Evolutionary conservation across 2,797 vertebrate genomes (phyloP).

Genomic region (Peromyscus nudipes): DNA sequence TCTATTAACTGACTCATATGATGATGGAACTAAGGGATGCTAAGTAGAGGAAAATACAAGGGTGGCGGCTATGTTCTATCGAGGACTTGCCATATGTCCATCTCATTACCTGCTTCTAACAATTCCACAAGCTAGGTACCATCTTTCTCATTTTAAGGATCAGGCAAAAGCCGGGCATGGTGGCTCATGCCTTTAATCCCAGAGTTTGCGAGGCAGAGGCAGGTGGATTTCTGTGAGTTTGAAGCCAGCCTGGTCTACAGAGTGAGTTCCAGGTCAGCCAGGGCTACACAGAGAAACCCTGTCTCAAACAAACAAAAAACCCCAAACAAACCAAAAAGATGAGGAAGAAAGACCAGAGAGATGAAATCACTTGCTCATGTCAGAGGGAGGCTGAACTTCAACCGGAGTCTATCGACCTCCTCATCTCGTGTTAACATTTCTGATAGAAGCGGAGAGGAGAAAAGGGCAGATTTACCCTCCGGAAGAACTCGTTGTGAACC

Average conservation of each 20-base stretch:
- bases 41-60: slow-evolving; percentile 11
- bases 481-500: slow-evolving; percentile 94
- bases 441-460: neutral
- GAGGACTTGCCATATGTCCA: neutral
- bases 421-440: neutral
- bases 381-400: slow-evolving; percentile 5
- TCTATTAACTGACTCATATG: neutral
- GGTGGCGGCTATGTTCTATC: neutral
- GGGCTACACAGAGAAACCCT: neutral
- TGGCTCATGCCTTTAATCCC: neutral
- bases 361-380: neutral
- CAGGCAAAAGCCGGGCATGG: neutral
- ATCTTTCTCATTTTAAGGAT: slow-evolving; percentile 32
- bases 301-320: neutral
- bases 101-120: slow-evolving; percentile 7
- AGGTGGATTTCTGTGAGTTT: neutral
- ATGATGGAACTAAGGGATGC: slow-evolving; percentile 10
- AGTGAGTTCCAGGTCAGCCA: neutral
- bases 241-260: neutral
- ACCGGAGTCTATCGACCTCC: neutral
- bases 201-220: neutral
- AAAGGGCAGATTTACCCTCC: slow-evolving; percentile 88
- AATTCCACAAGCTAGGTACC: neutral
- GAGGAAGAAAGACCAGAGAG: slow-evolving; percentile 16
- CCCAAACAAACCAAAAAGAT: neutral